Evolutionary conservation across 2,888 invertebrate genomes (phyloP), one percentile per base, ranked within the genome.

Genomic region (Seira ritae): DNA sequence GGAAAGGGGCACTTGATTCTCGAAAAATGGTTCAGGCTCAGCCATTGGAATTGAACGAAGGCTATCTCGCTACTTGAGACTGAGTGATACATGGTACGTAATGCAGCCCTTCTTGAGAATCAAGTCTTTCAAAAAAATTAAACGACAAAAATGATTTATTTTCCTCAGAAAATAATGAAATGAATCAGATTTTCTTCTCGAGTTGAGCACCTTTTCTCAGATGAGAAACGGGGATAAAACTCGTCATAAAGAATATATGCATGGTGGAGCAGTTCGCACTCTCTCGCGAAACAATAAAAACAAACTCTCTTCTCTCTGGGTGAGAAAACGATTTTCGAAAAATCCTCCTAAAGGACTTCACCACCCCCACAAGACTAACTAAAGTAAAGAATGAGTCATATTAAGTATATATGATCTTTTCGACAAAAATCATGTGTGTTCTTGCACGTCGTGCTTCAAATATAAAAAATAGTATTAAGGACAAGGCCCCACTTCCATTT

Each of bases 401-500:
- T 31, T 31, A 55, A 55, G 3, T 55, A 55, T 55, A n/a, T 55
- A 55, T 55, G 15, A n/a, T n/a, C 55, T 55, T 55, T 55, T 55
- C 17, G 15, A 55, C 3, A n/a, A 55, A n/a, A 12, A 55, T 12
- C 15, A 55, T 55, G 55, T 17, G 66, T 46, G 37, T 55, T 69
- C 31, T 31, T 31, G 31, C 8, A 8, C 31, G 31, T 74, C 69
- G 62, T 80, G 80, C 55, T 55, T 55, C 55, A 75, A 15, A 80
- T 69, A 82, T 60, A 77, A 76, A 69, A 42, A 80, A 73, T n/a
- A 84, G 82, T 79, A 86, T 84, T 86, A 86, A 85, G 85, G 84
- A 86, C 86, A 86, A 86, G 86, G 86, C 85, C 80, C 46, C 67
- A 24, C 84, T 71, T 76, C 20, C 65, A 23, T 65, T 65, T 19